Evolutionary conservation across 2,888 invertebrate genomes (phyloP).

Genomic region (Dynastes tityus): DNA sequence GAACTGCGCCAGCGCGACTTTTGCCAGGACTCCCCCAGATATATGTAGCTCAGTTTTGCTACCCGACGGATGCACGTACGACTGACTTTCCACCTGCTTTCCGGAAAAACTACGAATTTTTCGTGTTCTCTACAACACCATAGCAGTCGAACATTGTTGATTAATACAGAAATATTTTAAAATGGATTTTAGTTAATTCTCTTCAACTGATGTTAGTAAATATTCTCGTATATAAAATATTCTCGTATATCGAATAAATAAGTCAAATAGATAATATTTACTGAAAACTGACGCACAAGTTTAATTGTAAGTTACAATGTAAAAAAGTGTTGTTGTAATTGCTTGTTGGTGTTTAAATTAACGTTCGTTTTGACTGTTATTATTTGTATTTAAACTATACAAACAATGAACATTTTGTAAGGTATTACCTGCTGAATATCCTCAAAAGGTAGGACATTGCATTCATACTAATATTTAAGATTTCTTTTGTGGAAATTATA

Average conservation of each 20-base stretch:
- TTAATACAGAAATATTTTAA: slow-evolving; percentile 9
- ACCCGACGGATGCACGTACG: slow-evolving; percentile 58
- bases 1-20: slow-evolving; percentile 62
- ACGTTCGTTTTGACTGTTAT: neutral
- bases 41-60: slow-evolving; percentile 64
- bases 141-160: slow-evolving; percentile 30
- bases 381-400: neutral
- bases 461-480: neutral
- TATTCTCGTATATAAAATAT: too few species aligned
- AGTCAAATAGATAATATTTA: neutral
- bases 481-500: too few species aligned
- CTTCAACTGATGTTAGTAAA: too few species aligned
- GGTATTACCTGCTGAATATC: slow-evolving; percentile 3
- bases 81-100: slow-evolving; percentile 53
- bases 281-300: neutral
- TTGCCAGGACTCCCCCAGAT: slow-evolving; percentile 63
- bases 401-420: slow-evolving; percentile 9
- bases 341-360: slow-evolving; percentile 10
- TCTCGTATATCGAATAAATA: neutral
- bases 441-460: slow-evolving; percentile 23
- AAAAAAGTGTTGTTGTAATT: neutral
- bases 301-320: neutral
- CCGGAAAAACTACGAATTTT: slow-evolving; percentile 54
- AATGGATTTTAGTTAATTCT: too few species aligned
- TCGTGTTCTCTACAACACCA: slow-evolving; percentile 29